Base-by-base conservation (phyloP, 2,888 invertebrate genomes). In the Iselma pallidipennis region DNA sequence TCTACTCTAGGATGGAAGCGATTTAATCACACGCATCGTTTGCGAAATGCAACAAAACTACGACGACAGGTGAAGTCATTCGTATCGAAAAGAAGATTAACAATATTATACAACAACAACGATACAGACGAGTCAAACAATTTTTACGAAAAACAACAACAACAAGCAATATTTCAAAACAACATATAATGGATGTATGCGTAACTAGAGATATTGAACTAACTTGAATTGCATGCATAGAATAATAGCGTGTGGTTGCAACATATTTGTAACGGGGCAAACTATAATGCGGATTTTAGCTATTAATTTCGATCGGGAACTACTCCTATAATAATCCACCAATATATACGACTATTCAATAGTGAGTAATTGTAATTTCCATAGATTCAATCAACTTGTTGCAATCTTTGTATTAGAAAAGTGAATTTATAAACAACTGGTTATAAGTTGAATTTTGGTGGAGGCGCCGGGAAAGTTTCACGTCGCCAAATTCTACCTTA, bases 21-120 rank as follows among this genome's bases (percentile, higher is more conserved):
- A 68, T 68, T 69, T 67, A 69, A 69, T 69, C 68, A 68, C 65
- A 64, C 68, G 65, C 69, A 63, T 66, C 67, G 67, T 55, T 66
- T 61, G 61, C 49, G 49, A 55, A 59, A 58, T 45, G 45, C 45
- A 45, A 45, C 45, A 21, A 45, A 21, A 45, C 45, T 19, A 10
- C 45, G 45, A 10, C 21, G 45, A 45, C 45, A 45, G 45, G 21
- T 45, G 45, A 45, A 45, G 4, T 45, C 45, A 45, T 45, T 45
- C 45, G 45, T 45, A 21, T 45, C 21, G 21, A 45, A 4, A 12
- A 21, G 12, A 45, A 4, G 21, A 45, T 45, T 45, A 12, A 10
- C 21, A 21, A 45, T 21, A 10, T 12, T 12, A 2, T 16, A 16
- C 16, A 37, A 37, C 7, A 2, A n/a, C 21, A 45, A 21, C 19